phyloP scores from a whole-genome alignment of 1,140 invertebrate species.

The Scaptomyza graminum region DNA sequence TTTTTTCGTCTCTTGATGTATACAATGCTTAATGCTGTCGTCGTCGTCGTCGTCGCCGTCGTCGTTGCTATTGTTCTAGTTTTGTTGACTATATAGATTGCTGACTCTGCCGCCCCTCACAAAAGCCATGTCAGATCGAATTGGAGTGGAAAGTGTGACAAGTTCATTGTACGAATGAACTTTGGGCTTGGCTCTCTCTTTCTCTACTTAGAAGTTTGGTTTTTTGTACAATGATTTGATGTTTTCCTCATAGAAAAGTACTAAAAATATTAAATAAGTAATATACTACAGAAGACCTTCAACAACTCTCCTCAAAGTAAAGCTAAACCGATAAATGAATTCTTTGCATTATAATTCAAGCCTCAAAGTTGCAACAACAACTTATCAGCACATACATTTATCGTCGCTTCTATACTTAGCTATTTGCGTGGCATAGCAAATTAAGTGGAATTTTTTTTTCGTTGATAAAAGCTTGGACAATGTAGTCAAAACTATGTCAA shows the following conservation, averaged over 20 bases:
- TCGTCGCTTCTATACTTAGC: no score
- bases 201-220: background rate
- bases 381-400: no score
- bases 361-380: no score
- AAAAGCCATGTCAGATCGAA: background rate
- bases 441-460: no score
- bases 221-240: no score
- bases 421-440: no score
- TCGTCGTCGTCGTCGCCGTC: background rate
- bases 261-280: no score
- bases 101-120: slow-evolving; percentile 4
- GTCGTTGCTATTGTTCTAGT: slow-evolving; percentile 7
- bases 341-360: no score
- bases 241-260: no score
- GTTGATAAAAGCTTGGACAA: slow-evolving; percentile 4
- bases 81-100: slow-evolving; percentile 14
- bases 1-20: background rate
- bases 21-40: slow-evolving; percentile 1
- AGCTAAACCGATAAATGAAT: no score
- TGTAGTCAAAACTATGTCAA: slow-evolving; percentile 21
- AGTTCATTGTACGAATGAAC: slow-evolving; percentile 22
- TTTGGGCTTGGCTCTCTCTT: background rate
- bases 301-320: no score
- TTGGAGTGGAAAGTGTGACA: slow-evolving; percentile 19
- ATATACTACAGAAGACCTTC: no score